Conservation (phyloP, 2,113 vertebrate genomes). For the Eurystomus gularis region DNA sequence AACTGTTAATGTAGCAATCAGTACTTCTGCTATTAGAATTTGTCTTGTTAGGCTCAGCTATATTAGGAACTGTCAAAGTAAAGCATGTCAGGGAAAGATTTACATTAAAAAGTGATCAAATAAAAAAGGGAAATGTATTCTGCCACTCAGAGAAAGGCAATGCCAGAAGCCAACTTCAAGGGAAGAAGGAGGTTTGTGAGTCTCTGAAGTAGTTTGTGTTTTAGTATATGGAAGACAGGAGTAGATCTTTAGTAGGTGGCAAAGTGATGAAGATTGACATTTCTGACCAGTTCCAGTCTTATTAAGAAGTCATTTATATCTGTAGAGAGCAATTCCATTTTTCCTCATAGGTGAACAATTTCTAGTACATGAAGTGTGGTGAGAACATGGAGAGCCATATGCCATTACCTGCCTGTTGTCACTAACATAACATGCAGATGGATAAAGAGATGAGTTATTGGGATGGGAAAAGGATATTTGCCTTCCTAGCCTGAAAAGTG, state of each 20-base stretch:
- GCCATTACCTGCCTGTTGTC: background rate
- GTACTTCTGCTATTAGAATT: conserved; percentile 4
- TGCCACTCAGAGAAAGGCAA: background rate
- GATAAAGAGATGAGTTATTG: background rate
- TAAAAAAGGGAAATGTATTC: background rate
- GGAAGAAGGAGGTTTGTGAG: background rate
- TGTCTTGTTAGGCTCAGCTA: conserved; percentile 23
- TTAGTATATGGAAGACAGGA: background rate
- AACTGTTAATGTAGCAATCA: background rate
- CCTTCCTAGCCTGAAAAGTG: background rate
- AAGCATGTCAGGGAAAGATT: background rate
- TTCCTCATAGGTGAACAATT: background rate
- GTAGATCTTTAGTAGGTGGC: background rate
- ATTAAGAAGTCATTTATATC: background rate
- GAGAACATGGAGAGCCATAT: background rate
- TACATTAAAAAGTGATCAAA: conserved; percentile 38
- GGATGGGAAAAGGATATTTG: background rate
- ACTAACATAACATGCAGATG: background rate
- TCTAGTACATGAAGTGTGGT: background rate
- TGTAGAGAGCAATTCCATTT: background rate
- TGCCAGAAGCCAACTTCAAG: background rate
- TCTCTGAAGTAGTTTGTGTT: background rate
- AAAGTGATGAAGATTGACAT: background rate
- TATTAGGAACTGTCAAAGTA: conserved; percentile 32
- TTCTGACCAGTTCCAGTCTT: background rate